Evolutionary conservation across 37 sponge, comb jelly and placozoan genomes (phyloP).

Genomic region (Oscarella lobularis): DNA sequence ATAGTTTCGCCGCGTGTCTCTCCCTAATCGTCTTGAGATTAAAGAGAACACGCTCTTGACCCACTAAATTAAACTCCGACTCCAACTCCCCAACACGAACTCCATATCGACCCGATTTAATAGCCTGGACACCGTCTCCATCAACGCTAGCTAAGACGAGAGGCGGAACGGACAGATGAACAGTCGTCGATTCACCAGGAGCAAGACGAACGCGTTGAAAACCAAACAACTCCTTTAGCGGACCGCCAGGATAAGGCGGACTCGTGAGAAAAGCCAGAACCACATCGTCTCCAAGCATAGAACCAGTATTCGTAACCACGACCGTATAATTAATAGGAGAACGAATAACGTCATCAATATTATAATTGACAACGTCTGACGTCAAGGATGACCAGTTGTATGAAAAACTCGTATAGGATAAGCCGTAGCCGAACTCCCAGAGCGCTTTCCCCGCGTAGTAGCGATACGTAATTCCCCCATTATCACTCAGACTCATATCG

Average conservation of each 20-base stretch:
- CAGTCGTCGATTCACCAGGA: background rate
- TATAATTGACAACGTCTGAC: background rate
- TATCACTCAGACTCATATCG: background rate
- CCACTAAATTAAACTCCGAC: no score
- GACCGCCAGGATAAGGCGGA: no score
- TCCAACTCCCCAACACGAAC: no score
- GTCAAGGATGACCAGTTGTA: background rate
- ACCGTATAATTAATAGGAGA: background rate
- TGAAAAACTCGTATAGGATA: background rate
- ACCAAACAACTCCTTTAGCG: no score
- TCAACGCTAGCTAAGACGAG: no score
- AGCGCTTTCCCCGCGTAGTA: background rate
- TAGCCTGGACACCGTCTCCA: no score
- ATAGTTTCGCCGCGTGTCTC: no score
- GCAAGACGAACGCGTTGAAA: slow-evolving; percentile 44
- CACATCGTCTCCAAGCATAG: background rate
- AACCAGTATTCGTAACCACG: background rate
- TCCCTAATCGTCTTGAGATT: no score
- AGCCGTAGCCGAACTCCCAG: background rate
- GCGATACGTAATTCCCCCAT: background rate
- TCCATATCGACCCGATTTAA: no score
- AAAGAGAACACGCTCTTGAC: no score
- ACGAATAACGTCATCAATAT: background rate
- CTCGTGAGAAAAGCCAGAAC: no score
- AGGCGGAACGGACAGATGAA: no score